Percentiles rank a stretch among this genome's conserved stretches.
Evolutionary conservation across 2,797 vertebrate genomes (phyloP).

Genomic region (Anguilla megastoma): DNA sequence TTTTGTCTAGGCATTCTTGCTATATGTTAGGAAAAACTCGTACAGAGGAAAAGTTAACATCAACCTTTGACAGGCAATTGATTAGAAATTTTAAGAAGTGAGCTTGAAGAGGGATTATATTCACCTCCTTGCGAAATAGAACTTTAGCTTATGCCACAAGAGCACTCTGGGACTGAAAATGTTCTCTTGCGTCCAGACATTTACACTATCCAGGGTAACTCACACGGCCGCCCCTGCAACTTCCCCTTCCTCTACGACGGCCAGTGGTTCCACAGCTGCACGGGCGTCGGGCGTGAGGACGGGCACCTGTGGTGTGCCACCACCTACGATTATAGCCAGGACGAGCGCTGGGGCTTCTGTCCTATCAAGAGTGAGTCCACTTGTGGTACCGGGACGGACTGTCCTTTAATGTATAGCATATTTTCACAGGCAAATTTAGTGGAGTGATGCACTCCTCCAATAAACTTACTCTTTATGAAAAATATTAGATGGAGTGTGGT

Average conservation of each 20-base stretch:
- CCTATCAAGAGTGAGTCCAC: conserved; percentile 88
- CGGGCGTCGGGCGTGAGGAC: conserved; percentile 87
- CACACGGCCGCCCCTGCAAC: conserved; percentile 89
- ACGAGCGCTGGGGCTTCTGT: conserved; percentile 96
- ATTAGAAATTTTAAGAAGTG: not conserved
- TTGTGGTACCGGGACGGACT: not conserved
- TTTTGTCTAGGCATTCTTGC: not conserved
- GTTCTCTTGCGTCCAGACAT: conserved; percentile 76
- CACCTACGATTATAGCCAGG: conserved; percentile 89
- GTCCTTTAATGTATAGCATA: not conserved
- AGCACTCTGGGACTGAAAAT: conserved; percentile 30
- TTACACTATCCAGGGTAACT: conserved; percentile 97
- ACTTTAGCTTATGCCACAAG: not conserved
- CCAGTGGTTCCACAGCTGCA: conserved; percentile 94
- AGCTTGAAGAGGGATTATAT: no score
- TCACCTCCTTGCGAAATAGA: not conserved
- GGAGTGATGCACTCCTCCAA: not conserved
- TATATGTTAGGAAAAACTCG: not conserved
- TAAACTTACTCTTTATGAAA: not conserved
- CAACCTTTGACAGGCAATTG: not conserved
- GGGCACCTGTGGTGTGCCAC: conserved; percentile 97
- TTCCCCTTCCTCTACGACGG: conserved; percentile 93
- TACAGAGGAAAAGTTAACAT: not conserved
- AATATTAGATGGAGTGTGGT: not conserved
- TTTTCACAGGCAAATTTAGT: not conserved